A percentile compares a stretch with the other conserved stretches of the same genome.
phyloP scores from a whole-genome alignment of 2,113 vertebrate species.

The Chamaea fasciata region DNA sequence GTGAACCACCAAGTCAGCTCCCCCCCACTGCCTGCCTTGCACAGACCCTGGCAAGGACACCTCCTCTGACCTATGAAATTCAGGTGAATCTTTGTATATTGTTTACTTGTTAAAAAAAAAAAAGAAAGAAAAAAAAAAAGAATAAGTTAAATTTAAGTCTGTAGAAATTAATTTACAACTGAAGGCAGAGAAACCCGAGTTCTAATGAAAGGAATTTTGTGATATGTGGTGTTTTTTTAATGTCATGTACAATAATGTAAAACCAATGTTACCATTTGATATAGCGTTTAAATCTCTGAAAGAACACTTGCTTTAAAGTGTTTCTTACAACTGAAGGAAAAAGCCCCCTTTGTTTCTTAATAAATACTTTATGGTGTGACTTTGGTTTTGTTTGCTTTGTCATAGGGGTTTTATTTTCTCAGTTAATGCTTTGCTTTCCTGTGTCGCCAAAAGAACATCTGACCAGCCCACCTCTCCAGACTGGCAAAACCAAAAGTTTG shows the following conservation, averaged over 20 bases:
- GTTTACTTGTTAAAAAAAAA: conserved; percentile 53
- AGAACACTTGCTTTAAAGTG: conserved; percentile 58
- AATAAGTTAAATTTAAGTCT: conserved; percentile 67
- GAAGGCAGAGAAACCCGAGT: conserved; percentile 10
- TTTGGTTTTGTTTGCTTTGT: conserved; percentile 24
- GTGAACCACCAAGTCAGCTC: not conserved
- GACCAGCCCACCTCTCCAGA: not conserved
- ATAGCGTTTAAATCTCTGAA: conserved; percentile 50
- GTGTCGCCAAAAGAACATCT: not conserved
- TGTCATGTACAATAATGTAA: conserved; percentile 68
- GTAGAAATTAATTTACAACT: conserved; percentile 62
- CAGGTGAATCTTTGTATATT: conserved; percentile 68
- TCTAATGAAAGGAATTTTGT: conserved; percentile 59
- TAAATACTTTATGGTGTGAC: conserved; percentile 77
- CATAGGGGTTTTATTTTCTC: not conserved
- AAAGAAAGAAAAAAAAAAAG: not conserved
- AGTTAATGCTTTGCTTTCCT: not conserved
- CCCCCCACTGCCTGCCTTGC: conserved; percentile 14
- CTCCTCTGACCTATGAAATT: conserved; percentile 21
- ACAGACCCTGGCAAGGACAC: conserved; percentile 18
- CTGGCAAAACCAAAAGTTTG: not conserved
- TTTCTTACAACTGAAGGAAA: conserved; percentile 66
- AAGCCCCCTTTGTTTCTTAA: conserved; percentile 68
- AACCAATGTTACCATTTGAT: conserved; percentile 57
- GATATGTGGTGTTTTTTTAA: conserved; percentile 24